Conservation (phyloP, 1,140 invertebrate genomes). For the Scaptomyza montana region DNA sequence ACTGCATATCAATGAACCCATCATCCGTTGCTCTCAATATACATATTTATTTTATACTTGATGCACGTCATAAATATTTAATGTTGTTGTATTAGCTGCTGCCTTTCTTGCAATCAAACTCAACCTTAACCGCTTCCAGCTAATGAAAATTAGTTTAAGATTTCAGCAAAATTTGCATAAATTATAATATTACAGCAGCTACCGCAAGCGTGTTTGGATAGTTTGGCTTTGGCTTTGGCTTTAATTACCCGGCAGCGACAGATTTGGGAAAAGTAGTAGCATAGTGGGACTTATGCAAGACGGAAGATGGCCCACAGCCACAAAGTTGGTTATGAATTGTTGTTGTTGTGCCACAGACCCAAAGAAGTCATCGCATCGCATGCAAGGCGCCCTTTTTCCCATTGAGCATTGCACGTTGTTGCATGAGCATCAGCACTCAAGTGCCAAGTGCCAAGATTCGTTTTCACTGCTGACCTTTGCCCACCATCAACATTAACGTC, state of each 20-base stretch:
- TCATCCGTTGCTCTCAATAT: neutral
- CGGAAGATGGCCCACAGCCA: slow-evolving; percentile 60
- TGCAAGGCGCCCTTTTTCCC: slow-evolving; percentile 67
- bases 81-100: neutral
- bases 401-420: slow-evolving; percentile 34
- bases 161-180: slow-evolving; percentile 66
- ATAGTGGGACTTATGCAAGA: slow-evolving; percentile 65
- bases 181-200: slow-evolving; percentile 45
- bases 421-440: slow-evolving; percentile 11
- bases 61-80: neutral
- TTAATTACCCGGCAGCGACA: slow-evolving; percentile 72
- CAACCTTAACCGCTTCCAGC: slow-evolving; percentile 6
- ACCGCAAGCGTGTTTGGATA: slow-evolving; percentile 45
- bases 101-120: slow-evolving; percentile 40
- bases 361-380: slow-evolving; percentile 55
- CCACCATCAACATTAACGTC: slow-evolving; percentile 35
- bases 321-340: slow-evolving; percentile 61
- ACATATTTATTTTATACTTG: neutral
- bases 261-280: slow-evolving; percentile 17
- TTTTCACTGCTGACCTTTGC: slow-evolving; percentile 66
- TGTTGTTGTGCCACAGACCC: slow-evolving; percentile 62
- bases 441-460: slow-evolving; percentile 44
- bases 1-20: slow-evolving; percentile 70
- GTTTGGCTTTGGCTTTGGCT: slow-evolving; percentile 22
- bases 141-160: slow-evolving; percentile 55